A percentile compares a stretch with the other conserved stretches of the same genome.
Evolutionary conservation across 2,888 invertebrate species (phyloP).

Genomic region (Ophion obscuratus): DNA sequence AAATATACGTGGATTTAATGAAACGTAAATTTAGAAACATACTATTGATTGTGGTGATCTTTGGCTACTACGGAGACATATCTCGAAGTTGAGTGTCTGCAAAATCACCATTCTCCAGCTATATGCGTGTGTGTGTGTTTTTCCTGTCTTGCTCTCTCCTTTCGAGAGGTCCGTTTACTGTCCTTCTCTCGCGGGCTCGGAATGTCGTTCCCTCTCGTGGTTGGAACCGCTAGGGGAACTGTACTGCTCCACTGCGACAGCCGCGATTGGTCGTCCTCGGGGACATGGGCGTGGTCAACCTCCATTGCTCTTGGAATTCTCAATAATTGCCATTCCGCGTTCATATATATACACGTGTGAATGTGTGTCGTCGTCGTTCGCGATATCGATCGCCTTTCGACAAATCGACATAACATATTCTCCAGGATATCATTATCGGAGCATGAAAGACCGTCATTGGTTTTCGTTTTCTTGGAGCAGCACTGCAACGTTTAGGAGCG

Average conservation of each 20-base stretch:
- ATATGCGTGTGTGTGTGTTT: not conserved
- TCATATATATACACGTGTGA: not conserved
- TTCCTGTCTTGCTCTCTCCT: slow-evolving; percentile 40
- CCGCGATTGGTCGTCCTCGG: slow-evolving; percentile 79
- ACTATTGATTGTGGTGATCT: no score
- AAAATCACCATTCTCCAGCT: no score
- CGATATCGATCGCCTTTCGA: slow-evolving; percentile 12
- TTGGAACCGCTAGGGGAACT: slow-evolving; percentile 63
- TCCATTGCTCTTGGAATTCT: slow-evolving; percentile 79
- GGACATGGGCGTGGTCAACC: slow-evolving; percentile 83
- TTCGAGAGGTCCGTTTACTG: slow-evolving; percentile 54
- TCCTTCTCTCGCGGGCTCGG: slow-evolving; percentile 70
- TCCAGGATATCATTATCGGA: slow-evolving; percentile 3
- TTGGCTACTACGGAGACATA: no score
- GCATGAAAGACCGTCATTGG: not conserved
- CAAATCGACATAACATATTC: slow-evolving; percentile 3
- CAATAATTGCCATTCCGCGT: slow-evolving; percentile 74
- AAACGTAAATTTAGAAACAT: no score
- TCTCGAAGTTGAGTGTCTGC: no score
- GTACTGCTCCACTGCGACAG: slow-evolving; percentile 75
- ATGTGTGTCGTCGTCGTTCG: slow-evolving; percentile 15
- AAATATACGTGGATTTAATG: not conserved
- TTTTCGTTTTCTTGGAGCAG: no score
- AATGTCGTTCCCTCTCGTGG: slow-evolving; percentile 78
- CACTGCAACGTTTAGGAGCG: no score